phyloP scores from a whole-genome alignment of 2,113 vertebrate genomes.

The Chaenogobius annularis region DNA sequence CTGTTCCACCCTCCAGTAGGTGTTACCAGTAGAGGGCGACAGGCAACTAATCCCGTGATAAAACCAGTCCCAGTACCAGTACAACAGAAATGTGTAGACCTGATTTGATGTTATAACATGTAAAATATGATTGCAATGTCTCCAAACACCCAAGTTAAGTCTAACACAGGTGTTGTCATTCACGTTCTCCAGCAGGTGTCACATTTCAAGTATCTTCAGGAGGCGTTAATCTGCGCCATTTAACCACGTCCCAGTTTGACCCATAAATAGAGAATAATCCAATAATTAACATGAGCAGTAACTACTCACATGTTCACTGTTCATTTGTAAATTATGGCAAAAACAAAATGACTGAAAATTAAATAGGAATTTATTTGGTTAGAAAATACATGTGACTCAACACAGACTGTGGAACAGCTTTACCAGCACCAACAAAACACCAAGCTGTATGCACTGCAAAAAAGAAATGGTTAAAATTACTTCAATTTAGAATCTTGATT shows the following conservation, averaged over 20 bases:
- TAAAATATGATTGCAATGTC: not conserved
- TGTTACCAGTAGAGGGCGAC: too few relatives aligned
- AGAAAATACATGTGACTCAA: conserved; percentile 24
- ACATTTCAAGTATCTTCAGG: conserved; percentile 23
- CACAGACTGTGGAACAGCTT: conserved; percentile 1
- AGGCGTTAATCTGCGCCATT: conserved; percentile 29
- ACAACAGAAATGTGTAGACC: not conserved
- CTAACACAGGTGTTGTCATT: not conserved
- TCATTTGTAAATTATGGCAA: not conserved
- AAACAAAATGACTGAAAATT: not conserved
- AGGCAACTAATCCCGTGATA: too few relatives aligned
- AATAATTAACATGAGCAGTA: not conserved
- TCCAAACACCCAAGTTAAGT: not conserved
- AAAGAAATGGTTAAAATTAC: not conserved
- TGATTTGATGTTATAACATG: not conserved
- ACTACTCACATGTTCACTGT: not conserved
- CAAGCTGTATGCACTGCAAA: not conserved
- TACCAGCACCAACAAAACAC: conserved; percentile 14
- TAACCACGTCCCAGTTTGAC: conserved; percentile 4
- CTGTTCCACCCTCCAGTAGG: not conserved
- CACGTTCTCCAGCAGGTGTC: conserved; percentile 49
- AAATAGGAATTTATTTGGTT: conserved; percentile 27
- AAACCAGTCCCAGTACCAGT: too few relatives aligned
- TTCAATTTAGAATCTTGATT: not conserved
- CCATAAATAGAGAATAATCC: not conserved